Conservation (phyloP, 2,113 vertebrate genomes). For the Axis porcinus region DNA sequence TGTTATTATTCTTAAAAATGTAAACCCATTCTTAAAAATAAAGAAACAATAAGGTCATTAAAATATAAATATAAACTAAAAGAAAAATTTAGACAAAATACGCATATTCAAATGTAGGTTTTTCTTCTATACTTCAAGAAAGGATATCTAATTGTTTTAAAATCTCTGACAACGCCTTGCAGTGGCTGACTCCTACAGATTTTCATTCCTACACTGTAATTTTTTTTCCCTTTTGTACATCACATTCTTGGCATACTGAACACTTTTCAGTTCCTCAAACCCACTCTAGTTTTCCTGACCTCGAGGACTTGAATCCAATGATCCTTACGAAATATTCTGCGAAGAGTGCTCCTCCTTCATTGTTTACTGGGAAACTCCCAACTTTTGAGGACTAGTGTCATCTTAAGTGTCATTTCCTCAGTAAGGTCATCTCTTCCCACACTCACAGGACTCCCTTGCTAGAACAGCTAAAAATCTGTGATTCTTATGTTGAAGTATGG, state of each 20-base stretch:
- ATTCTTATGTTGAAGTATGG: not conserved
- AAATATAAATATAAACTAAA: not conserved
- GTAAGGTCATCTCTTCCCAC: not conserved
- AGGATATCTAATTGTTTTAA: not conserved
- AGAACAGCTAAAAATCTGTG: not conserved
- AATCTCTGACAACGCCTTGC: not conserved
- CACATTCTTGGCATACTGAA: not conserved
- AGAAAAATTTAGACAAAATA: not conserved
- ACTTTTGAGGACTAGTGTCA: not conserved
- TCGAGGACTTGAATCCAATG: not conserved
- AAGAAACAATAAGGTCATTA: not conserved
- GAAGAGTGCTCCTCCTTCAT: too few species aligned
- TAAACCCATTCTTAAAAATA: not conserved
- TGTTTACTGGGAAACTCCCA: not conserved
- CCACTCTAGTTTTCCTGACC: not conserved
- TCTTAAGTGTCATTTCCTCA: not conserved
- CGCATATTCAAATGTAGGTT: not conserved
- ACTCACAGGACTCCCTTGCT: not conserved
- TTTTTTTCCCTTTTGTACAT: not conserved
- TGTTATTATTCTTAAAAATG: not conserved
- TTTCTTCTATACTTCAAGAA: not conserved
- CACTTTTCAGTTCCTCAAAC: not conserved
- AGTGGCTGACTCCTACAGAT: not conserved
- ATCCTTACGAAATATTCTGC: not conserved
- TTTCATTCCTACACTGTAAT: not conserved